phyloP scores from a whole-genome alignment of 2,888 invertebrate genomes.

The Hipparchia sbordonii region DNA sequence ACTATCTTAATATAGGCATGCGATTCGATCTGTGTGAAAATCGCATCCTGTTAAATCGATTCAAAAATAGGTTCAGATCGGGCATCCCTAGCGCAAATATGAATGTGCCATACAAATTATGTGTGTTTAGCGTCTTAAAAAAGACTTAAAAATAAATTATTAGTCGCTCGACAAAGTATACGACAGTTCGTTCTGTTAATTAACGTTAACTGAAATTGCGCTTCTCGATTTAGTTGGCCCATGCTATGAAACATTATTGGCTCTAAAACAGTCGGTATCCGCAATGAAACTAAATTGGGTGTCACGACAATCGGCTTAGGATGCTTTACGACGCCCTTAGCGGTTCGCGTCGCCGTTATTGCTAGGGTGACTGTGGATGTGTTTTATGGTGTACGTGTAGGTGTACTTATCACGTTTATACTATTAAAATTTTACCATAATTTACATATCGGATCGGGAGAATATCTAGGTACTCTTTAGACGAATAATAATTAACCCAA shows the following conservation, averaged over 20 bases:
- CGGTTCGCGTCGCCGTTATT: constrained; percentile 3
- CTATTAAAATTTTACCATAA: not conserved
- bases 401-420: not conserved
- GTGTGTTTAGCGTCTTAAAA: not conserved
- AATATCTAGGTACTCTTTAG: too few relatives aligned
- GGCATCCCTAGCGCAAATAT: too few relatives aligned
- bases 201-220: not conserved
- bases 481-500: too few relatives aligned
- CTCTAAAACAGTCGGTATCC: constrained; percentile 31
- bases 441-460: too few relatives aligned
- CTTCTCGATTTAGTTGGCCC: not conserved
- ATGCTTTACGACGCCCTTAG: constrained; percentile 21
- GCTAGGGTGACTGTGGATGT: not conserved
- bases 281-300: constrained; percentile 19
- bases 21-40: too few relatives aligned
- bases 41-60: too few relatives aligned
- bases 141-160: not conserved
- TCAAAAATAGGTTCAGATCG: too few relatives aligned
- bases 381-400: not conserved
- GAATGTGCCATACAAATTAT: too few relatives aligned
- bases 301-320: constrained; percentile 16
- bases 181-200: not conserved
- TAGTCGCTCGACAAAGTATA: not conserved
- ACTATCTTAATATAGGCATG: too few relatives aligned
- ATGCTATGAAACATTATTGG: not conserved